These are phyloP conservation scores for Colostygia pectinataria DNA, from an alignment of 2,888 invertebrate genomes.

Conservation along the genomic window DNA sequence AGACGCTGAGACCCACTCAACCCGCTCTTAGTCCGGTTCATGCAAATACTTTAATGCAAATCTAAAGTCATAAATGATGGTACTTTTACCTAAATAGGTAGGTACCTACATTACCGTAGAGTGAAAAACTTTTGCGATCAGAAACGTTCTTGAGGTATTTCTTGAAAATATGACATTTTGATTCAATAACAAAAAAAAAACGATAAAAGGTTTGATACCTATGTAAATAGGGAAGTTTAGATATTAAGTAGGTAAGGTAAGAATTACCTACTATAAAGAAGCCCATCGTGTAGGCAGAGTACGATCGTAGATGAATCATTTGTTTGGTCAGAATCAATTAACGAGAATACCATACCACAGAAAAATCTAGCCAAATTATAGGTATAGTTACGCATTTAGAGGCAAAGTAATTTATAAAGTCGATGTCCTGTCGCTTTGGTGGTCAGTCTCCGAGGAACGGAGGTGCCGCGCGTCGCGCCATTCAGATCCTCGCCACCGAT, in stretches of 20 bases:
- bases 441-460: slow-evolving; percentile 61
- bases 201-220: no score
- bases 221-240: no score
- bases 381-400: slow-evolving; percentile 73
- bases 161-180: no score
- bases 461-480: slow-evolving; percentile 60
- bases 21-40: background rate
- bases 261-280: no score
- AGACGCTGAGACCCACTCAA: slow-evolving; percentile 19
- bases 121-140: no score
- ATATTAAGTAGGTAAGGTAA: no score
- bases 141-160: no score
- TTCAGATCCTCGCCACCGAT: slow-evolving; percentile 70
- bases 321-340: slow-evolving; percentile 27
- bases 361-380: slow-evolving; percentile 43
- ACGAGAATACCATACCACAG: slow-evolving; percentile 35
- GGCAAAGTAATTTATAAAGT: slow-evolving; percentile 80
- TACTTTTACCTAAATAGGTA: background rate
- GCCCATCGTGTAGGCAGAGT: background rate
- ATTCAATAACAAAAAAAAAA: no score
- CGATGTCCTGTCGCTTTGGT: slow-evolving; percentile 74
- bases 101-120: no score
- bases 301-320: slow-evolving; percentile 11
- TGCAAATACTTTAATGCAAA: background rate
- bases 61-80: background rate